These are phyloP conservation scores for Latrodectus geometricus DNA, from an alignment of 1,140 invertebrate species.

Conservation along the genomic window DNA sequence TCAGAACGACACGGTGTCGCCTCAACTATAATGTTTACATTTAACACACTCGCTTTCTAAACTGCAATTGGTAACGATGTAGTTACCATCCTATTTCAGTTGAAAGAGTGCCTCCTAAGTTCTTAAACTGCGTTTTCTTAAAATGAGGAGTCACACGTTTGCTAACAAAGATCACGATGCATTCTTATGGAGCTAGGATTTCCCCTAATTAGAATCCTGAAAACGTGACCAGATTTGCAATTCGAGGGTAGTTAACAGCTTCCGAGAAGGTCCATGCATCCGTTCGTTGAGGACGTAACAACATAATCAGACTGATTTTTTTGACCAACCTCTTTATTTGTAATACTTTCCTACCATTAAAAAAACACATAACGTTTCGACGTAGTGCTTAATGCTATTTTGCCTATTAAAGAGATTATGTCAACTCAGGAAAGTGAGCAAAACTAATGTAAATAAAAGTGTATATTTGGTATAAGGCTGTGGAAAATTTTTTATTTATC, in stretches of 20 bases:
- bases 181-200: conserved; percentile 38
- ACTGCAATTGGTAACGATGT: conserved; percentile 18
- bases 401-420: too few species aligned
- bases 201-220: conserved; percentile 37
- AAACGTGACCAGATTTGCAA: conserved; percentile 42
- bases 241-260: conserved; percentile 39
- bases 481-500: too few species aligned
- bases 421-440: too few species aligned
- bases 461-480: too few species aligned
- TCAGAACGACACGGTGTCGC: conserved; percentile 10
- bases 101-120: conserved; percentile 36
- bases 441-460: too few species aligned
- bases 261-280: not conserved
- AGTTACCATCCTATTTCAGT: conserved; percentile 22
- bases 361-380: too few species aligned
- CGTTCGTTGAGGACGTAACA: conserved; percentile 12
- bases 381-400: too few species aligned
- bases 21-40: conserved; percentile 36
- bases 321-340: not conserved
- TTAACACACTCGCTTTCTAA: conserved; percentile 13
- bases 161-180: conserved; percentile 37
- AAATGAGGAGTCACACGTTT: conserved; percentile 20
- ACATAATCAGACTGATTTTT: conserved; percentile 1
- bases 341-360: too few species aligned
- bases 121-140: conserved; percentile 42